Evolutionary conservation across 2,113 vertebrate species (phyloP).

Genomic region (Pleuronectes platessa): DNA sequence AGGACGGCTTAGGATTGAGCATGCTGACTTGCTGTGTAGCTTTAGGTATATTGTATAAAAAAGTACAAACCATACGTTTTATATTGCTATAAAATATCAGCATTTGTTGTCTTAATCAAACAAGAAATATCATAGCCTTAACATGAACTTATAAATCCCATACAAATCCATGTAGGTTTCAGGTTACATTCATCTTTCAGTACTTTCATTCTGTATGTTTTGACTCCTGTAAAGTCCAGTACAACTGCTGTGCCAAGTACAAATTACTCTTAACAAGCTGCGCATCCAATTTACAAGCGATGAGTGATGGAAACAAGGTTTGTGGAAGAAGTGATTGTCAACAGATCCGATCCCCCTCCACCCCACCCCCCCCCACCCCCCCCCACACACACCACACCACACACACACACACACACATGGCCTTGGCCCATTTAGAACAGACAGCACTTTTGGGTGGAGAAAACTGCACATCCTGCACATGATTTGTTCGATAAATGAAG

Average conservation of each 20-base stretch:
- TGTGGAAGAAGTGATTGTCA: constrained; percentile 24
- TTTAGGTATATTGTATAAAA: background rate
- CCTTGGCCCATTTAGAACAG: constrained; percentile 31
- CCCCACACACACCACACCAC: no score
- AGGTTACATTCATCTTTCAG: background rate
- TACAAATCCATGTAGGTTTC: background rate
- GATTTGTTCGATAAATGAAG: background rate
- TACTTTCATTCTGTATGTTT: constrained; percentile 5
- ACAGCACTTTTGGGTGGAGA: constrained; percentile 11
- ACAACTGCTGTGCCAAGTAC: constrained; percentile 3
- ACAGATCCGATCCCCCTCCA: constrained; percentile 6
- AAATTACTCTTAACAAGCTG: constrained; percentile 11
- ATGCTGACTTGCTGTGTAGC: background rate
- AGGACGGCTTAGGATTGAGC: background rate
- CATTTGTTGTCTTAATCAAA: background rate
- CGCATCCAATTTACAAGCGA: constrained; percentile 28
- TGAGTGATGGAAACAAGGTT: constrained; percentile 41
- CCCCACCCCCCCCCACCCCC: no score
- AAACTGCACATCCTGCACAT: constrained; percentile 3
- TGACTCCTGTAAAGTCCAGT: background rate
- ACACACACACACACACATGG: constrained; percentile 20
- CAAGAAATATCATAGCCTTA: no score
- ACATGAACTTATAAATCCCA: background rate
- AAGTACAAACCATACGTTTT: background rate
- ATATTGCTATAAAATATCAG: background rate